phyloP scores from a whole-genome alignment of 2,797 vertebrate species.

The Dendrocincla fuliginosa region DNA sequence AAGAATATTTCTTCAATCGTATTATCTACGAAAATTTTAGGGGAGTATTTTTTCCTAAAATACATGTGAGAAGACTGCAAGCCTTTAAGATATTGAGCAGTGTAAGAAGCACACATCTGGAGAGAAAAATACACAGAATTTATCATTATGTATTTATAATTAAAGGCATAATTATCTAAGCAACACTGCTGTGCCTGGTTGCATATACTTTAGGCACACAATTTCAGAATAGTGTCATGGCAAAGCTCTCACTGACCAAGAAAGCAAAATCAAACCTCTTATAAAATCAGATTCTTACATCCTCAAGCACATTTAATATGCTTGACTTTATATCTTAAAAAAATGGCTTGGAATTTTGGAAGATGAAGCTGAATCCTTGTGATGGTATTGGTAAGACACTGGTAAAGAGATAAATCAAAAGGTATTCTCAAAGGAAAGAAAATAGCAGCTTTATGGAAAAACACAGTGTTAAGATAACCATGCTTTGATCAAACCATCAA shows the following conservation, averaged over 20 bases:
- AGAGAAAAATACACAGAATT: not conserved
- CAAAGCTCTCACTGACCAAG: not conserved
- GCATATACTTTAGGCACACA: not conserved
- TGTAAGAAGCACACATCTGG: not conserved
- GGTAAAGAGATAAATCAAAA: not conserved
- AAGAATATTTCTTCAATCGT: not conserved
- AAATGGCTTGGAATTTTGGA: not conserved
- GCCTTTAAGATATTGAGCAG: not conserved
- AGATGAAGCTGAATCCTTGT: not conserved
- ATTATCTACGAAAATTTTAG: not conserved
- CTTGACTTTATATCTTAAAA: not conserved
- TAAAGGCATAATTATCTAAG: not conserved
- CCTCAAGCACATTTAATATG: not conserved
- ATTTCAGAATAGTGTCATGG: not conserved
- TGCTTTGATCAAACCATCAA: not conserved
- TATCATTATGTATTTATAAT: not conserved
- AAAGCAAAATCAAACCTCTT: not conserved
- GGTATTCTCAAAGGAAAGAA: not conserved
- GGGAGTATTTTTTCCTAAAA: not conserved
- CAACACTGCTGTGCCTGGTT: not conserved
- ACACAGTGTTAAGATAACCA: not conserved
- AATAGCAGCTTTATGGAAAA: not conserved
- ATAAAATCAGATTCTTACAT: not conserved
- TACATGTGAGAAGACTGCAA: not conserved
- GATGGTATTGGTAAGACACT: not conserved